These are phyloP conservation scores for Corythornis cristatus DNA, from an alignment of 2,113 vertebrate genomes.

Conservation along the genomic window DNA sequence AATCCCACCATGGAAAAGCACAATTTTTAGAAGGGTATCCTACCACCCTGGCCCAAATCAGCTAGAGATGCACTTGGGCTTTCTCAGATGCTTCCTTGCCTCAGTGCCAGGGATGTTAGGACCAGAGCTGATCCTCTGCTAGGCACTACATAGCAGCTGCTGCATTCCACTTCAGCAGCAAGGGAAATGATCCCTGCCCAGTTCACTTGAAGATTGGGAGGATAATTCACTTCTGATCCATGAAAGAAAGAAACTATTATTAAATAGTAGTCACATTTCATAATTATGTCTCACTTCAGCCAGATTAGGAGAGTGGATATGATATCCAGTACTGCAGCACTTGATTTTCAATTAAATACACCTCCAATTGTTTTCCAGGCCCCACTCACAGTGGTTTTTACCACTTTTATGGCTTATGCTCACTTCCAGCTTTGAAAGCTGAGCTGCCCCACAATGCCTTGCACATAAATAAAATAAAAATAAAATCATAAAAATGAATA, in stretches of 20 bases:
- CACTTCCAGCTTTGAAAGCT: not conserved
- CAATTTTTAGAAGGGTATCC: not conserved
- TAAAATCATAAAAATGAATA: not conserved
- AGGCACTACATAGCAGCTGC: not conserved
- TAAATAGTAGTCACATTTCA: not conserved
- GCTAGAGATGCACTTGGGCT: not conserved
- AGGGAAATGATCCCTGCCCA: not conserved
- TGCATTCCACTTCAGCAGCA: not conserved
- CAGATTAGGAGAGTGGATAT: not conserved
- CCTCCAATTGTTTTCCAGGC: not conserved
- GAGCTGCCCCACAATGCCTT: not conserved
- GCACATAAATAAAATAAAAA: not conserved
- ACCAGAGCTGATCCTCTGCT: not conserved
- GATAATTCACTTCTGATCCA: not conserved
- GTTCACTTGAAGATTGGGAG: not conserved
- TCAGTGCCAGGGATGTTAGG: not conserved
- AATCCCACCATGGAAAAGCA: not conserved
- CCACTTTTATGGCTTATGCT: not conserved
- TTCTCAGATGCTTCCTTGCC: not conserved
- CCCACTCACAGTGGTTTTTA: not conserved
- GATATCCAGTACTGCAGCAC: not conserved
- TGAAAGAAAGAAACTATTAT: slow-evolving; percentile 22
- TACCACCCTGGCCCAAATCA: not conserved
- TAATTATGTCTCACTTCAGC: slow-evolving; percentile 7
- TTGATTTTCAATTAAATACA: not conserved